Evolutionary conservation across 2,888 invertebrate genomes (phyloP).

Genomic region (Odontocolon sp.): DNA sequence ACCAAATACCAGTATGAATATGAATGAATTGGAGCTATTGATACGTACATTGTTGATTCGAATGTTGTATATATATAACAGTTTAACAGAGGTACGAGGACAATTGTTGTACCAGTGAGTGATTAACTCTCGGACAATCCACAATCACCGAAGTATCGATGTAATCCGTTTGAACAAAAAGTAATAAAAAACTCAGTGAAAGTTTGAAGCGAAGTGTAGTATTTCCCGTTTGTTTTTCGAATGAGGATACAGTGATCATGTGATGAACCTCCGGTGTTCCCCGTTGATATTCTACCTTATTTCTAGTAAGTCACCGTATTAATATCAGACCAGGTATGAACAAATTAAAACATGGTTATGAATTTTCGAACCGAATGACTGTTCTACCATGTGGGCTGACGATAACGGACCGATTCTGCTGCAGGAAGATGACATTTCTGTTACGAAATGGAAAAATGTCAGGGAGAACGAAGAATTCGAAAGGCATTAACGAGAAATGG

Average conservation of each 20-base stretch:
- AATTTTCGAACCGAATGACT: neutral
- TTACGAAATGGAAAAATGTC: neutral
- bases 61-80: neutral
- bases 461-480: neutral
- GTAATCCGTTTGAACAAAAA: neutral
- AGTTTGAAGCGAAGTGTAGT: neutral
- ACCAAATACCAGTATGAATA: too few species aligned
- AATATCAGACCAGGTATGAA: neutral
- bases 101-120: neutral
- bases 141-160: neutral
- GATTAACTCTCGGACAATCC: neutral
- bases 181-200: neutral
- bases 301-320: neutral
- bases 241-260: neutral
- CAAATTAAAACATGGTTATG: neutral
- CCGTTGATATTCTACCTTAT: neutral
- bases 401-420: constrained; percentile 9
- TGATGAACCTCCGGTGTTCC: neutral
- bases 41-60: too few species aligned
- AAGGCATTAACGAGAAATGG: too few species aligned
- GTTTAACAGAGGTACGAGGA: neutral
- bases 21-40: too few species aligned
- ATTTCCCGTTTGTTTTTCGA: neutral
- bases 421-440: neutral
- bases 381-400: neutral